Percentiles rank a stretch among this genome's conserved stretches.
phyloP scores from a whole-genome alignment of 2,797 vertebrate species.

The Ambastaia sidthimunki region DNA sequence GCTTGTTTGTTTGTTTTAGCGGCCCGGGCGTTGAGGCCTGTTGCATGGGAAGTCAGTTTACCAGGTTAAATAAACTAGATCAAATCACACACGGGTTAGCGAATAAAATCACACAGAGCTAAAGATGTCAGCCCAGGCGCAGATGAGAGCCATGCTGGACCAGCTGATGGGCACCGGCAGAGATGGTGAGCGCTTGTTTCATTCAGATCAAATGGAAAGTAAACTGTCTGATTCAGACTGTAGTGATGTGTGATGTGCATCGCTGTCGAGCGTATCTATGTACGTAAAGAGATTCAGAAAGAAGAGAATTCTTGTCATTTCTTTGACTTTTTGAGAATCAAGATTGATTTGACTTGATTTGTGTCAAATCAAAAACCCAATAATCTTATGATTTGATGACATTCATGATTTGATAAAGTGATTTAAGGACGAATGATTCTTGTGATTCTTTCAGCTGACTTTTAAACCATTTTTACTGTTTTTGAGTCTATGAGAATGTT shows the following conservation, averaged over 20 bases:
- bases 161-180: conserved; percentile 97
- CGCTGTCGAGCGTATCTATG: no score
- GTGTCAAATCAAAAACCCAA: not conserved
- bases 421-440: no score
- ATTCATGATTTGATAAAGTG: not conserved
- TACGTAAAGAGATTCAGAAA: not conserved
- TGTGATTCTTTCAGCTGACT: not conserved
- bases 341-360: no score
- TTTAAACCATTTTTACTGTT: no score
- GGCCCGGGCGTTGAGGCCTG: conserved; percentile 23
- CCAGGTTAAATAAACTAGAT: not conserved
- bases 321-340: no score
- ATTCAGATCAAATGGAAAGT: not conserved
- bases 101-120: not conserved
- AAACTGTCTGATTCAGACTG: not conserved
- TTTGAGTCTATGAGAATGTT: not conserved
- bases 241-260: no score
- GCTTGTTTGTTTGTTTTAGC: not conserved
- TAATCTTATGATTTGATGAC: not conserved
- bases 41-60: conserved; percentile 9
- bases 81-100: not conserved
- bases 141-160: conserved; percentile 99
- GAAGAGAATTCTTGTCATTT: no score
- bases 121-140: conserved; percentile 95
- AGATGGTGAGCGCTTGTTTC: conserved; percentile 86